These are phyloP conservation scores for Montipora capricornis DNA, from an alignment of 64 coral and sea anemone genomes.

Conservation along the genomic window DNA sequence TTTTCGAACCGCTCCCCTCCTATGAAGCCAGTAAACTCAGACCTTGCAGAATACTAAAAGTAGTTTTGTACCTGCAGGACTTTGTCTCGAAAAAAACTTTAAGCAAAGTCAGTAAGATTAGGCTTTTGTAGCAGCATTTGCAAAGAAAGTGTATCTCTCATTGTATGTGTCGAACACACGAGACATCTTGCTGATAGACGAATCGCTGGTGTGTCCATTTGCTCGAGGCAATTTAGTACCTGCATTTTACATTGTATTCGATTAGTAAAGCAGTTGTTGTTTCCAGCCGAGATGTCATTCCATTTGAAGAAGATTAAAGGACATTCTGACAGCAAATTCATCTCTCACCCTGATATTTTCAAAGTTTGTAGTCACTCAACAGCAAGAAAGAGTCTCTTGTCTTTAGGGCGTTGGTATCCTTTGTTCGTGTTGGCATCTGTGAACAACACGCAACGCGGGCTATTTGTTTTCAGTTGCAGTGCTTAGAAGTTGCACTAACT, in stretches of 20 bases:
- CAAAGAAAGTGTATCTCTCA: background rate
- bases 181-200: background rate
- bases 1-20: no score
- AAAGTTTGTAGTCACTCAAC: background rate
- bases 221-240: background rate
- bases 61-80: no score
- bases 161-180: background rate
- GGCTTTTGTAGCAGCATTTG: background rate
- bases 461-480: background rate
- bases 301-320: background rate
- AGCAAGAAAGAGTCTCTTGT: conserved; percentile 40
- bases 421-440: conserved; percentile 43
- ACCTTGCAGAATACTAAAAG: no score
- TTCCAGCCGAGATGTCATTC: background rate
- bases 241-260: background rate
- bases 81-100: no score
- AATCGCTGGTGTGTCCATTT: background rate
- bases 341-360: background rate
- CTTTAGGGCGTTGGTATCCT: conserved; percentile 36
- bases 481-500: background rate
- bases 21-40: no score
- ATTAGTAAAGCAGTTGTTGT: background rate
- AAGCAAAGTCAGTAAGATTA: background rate
- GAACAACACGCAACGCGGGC: background rate
- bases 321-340: background rate